phyloP scores from a whole-genome alignment of 2,113 vertebrate genomes.

The Regulus satrapa region DNA sequence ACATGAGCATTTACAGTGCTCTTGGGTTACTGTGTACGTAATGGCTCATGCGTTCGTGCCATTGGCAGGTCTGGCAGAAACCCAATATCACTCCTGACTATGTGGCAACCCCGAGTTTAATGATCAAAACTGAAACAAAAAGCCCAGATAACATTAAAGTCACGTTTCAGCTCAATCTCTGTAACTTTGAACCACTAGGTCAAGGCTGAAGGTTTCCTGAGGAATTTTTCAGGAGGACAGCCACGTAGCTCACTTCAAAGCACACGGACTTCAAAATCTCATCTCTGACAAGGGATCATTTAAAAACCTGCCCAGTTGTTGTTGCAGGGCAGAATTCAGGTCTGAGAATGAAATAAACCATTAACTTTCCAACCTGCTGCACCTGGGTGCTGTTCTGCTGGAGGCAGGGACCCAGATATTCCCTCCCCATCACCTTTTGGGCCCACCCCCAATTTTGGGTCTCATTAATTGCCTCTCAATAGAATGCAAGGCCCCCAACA shows the following conservation, averaged over 20 bases:
- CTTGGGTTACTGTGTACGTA: background rate
- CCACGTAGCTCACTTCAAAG: background rate
- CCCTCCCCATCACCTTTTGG: background rate
- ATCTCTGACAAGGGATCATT: background rate
- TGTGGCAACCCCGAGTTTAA: slow-evolving; percentile 10
- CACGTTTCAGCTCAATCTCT: slow-evolving; percentile 1
- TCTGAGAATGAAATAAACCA: background rate
- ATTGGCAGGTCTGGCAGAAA: slow-evolving; percentile 9
- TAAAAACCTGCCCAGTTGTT: background rate
- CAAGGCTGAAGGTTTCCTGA: slow-evolving; percentile 17
- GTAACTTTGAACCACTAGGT: slow-evolving; percentile 9
- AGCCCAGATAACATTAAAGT: slow-evolving; percentile 37
- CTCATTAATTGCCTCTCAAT: background rate
- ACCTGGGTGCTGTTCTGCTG: background rate
- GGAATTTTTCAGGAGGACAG: background rate
- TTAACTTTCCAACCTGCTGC: background rate
- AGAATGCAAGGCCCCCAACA: background rate
- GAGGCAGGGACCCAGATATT: background rate
- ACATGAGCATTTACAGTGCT: background rate
- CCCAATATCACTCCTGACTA: background rate
- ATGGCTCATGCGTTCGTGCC: background rate
- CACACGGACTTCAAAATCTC: background rate
- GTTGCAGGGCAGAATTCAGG: background rate
- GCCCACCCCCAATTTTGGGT: background rate
- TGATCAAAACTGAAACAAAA: slow-evolving; percentile 52